phyloP scores from a whole-genome alignment of 2,888 invertebrate genomes.

The Tinea pellionella region DNA sequence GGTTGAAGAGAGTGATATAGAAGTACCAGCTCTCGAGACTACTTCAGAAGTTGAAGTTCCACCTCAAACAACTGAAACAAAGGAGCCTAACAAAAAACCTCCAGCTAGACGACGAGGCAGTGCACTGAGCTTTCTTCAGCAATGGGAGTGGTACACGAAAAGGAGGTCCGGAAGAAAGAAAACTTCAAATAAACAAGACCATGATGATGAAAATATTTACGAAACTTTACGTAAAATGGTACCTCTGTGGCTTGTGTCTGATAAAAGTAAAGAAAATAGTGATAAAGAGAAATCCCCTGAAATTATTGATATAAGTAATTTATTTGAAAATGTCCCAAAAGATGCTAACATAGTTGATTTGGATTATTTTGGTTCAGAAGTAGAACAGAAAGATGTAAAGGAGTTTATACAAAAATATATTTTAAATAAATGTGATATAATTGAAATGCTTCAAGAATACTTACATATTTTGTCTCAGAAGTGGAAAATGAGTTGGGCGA shows the following conservation, averaged over 20 bases:
- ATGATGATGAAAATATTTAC: conserved; percentile 73
- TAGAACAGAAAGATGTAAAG: conserved; percentile 73
- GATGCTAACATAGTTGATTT: conserved; percentile 17
- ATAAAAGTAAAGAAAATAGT: conserved; percentile 49
- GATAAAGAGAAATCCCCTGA: conserved; percentile 71
- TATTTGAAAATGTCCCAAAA: conserved; percentile 59
- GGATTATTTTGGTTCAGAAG: conserved; percentile 74
- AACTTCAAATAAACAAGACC: conserved; percentile 65
- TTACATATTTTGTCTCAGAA: conserved; percentile 68
- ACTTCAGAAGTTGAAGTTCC: conserved; percentile 24
- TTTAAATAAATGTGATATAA: conserved; percentile 65
- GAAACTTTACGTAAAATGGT: conserved; percentile 76
- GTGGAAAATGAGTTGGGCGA: conserved; percentile 76
- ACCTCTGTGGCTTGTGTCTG: conserved; percentile 68
- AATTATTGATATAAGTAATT: conserved; percentile 71
- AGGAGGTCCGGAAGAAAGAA: conserved; percentile 63
- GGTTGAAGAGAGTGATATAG: conserved; percentile 45
- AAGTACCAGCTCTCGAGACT: conserved; percentile 30
- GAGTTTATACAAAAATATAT: conserved; percentile 72
- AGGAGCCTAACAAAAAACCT: conserved; percentile 51
- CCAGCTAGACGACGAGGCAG: conserved; percentile 76
- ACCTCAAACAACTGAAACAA: conserved; percentile 35
- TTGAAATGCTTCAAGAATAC: conserved; percentile 71
- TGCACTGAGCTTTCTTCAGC: conserved; percentile 77
- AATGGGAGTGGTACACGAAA: conserved; percentile 82